Evolutionary conservation across 2,888 invertebrate species (phyloP), one percentile per base, ranked within the genome.

Genomic region (Lasioglossum villosulum): DNA sequence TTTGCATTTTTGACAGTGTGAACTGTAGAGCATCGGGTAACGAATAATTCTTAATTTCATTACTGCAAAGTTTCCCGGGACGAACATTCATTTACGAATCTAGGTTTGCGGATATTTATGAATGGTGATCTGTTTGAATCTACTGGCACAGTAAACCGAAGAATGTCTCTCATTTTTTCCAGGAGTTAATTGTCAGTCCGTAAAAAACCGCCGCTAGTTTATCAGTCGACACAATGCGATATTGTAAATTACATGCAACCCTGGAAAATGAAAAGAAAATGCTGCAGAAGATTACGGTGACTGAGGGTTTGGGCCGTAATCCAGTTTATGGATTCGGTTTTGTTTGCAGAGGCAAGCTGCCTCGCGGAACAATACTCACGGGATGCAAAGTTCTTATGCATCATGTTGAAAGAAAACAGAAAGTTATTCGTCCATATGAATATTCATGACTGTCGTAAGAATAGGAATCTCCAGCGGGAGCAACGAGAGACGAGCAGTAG

Each of bases 391-490:
- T 84, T 84, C 84, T 75, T 83, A 75, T 52, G 78, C 84, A 39
- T 78, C 78, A 70, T 34, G 83, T 19, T 75, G 83, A 78, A 84
- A 84, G 84, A 84, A 84, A 84, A 83, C 84, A 83, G 83, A 84
- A 84, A 84, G 84, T 84, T 84, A 84, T 84, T 84, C 78, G 83
- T 30, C 70, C 48, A 23, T 83, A 78, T 84, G 74, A 84, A 84
- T 84, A 84, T 84, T 84, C 84, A 84, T 74, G 83, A 83, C 59
- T 63, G 74, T 52, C 70, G 83, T 84, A 82, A 84, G 84, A 84
- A 83, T 75, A 34, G 84, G 83, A 83, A 71, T 75, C 83, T 63
- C 83, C 83, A 27, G 0, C 19, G 74, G 78, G 83, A 78, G 42
- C 8, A 10, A 42, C 27, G 37, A 12, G 59, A 39, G 48, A 74